Base-by-base conservation (phyloP, 2,797 vertebrate species). In the Syngnathus rostellatus region DNA sequence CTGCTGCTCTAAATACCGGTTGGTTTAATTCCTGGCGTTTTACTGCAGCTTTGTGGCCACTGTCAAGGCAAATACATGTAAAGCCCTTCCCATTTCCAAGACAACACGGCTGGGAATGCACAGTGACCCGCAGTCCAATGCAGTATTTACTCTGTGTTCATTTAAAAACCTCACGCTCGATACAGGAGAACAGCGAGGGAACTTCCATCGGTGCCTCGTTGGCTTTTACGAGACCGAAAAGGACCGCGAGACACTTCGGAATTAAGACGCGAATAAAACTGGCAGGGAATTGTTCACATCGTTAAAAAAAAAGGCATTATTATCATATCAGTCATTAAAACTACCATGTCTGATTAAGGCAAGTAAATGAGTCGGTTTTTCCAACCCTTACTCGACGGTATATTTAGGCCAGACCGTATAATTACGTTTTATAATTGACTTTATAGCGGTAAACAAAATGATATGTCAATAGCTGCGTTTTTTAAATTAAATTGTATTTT, bases 1-100 rank as follows among this genome's bases (percentile, higher is more conserved):
- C 89, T 90, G 87, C 86, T 87, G 86, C 76, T 85, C 86, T 86
- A 83, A 82, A 88, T 84, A 66, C 77, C 75, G 79, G 87, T 87
- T 75, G 86, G 86, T 87, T 80, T 72, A 79, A 79, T 87, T 78
- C 83, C 79, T 55, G 73, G 81, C 75, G 80, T 83, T 87, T 89
- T 80, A 88, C 86, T 84, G 66, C 76, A 67, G 76, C 75, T 70
- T 19, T 88, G 88, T 5, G 80, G 90, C 87, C 76, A 77, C 70
- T 64, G 40, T 83, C 76, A 78, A 73, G 76, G 79, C 72, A 54
- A 78, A 77, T 78, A 80, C 83, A 80, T 72, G 70, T 81, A 77
- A 78, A 69, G 72, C 70, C 62, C 5, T 70, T 70, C 38, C 68
- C 74, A 72, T 72, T 68, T 85, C 81, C 78, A 85, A 81, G 78